Conservation (phyloP, 2,113 vertebrate species). For the Holacanthus passer region DNA sequence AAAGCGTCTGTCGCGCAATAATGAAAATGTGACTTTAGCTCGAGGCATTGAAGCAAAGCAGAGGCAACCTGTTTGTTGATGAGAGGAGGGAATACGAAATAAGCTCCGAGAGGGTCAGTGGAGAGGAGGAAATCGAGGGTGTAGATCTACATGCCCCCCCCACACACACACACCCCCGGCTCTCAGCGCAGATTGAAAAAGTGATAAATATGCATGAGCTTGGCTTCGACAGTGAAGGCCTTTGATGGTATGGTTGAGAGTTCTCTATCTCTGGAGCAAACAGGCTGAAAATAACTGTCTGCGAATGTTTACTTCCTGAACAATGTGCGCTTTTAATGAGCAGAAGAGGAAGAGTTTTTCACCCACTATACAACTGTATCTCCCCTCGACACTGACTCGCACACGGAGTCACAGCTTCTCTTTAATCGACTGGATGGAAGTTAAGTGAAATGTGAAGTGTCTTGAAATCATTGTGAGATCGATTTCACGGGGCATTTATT, state of each 20-base stretch:
- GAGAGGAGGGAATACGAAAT: constrained; percentile 65
- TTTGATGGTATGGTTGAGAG: constrained; percentile 73
- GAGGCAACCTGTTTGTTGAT: constrained; percentile 71
- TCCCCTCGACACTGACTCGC: not conserved
- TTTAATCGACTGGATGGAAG: not conserved
- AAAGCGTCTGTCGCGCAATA: constrained; percentile 61
- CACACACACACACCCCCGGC: constrained; percentile 29
- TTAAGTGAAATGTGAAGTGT: not conserved
- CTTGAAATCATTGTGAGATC: not conserved
- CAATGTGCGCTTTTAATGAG: constrained; percentile 64
- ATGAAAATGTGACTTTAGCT: constrained; percentile 79
- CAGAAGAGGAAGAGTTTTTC: constrained; percentile 19
- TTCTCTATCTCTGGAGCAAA: constrained; percentile 68
- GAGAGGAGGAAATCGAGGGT: constrained; percentile 66
- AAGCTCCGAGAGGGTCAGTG: constrained; percentile 62
- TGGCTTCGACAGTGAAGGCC: constrained; percentile 62
- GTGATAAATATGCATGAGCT: constrained; percentile 83
- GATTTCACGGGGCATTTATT: constrained; percentile 14
- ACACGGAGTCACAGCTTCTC: constrained; percentile 4
- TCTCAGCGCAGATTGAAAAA: constrained; percentile 75
- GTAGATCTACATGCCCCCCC: constrained; percentile 42
- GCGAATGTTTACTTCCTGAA: constrained; percentile 60
- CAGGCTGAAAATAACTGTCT: constrained; percentile 72
- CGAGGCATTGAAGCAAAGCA: constrained; percentile 42
- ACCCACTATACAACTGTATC: constrained; percentile 14